phyloP scores from a whole-genome alignment of 1,140 invertebrate genomes.

The Drosophila pachea region DNA sequence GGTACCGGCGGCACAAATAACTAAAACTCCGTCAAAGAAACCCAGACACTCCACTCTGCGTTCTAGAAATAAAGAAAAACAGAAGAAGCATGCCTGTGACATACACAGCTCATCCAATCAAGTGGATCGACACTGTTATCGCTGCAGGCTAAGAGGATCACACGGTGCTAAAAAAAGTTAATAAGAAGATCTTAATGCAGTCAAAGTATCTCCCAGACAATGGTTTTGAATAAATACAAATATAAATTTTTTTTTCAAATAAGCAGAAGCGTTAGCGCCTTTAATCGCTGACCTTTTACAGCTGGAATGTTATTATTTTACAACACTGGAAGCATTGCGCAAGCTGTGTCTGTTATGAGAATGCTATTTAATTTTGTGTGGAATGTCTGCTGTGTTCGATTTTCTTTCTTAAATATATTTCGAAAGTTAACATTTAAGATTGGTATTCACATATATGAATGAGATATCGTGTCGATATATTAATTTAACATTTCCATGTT shows the following conservation, averaged over 20 bases:
- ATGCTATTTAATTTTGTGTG: too few species aligned
- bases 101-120: constrained; percentile 13
- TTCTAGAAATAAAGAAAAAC: neutral
- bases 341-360: too few species aligned
- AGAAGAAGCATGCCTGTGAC: constrained; percentile 12
- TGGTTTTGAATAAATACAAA: too few species aligned
- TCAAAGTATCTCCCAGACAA: too few species aligned
- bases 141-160: constrained; percentile 37
- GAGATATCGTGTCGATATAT: too few species aligned
- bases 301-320: neutral
- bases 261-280: neutral
- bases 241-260: neutral
- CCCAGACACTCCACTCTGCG: too few species aligned
- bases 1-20: neutral
- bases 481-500: neutral
- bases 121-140: constrained; percentile 18
- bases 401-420: too few species aligned
- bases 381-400: too few species aligned
- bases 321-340: neutral
- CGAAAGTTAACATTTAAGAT: too few species aligned
- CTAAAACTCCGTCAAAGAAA: neutral
- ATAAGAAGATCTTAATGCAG: constrained; percentile 1
- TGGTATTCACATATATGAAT: too few species aligned
- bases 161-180: constrained; percentile 6
- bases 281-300: neutral